These are phyloP conservation scores for Hirtodrosophila confusa DNA, from an alignment of 2,888 invertebrate genomes.

Conservation along the genomic window DNA sequence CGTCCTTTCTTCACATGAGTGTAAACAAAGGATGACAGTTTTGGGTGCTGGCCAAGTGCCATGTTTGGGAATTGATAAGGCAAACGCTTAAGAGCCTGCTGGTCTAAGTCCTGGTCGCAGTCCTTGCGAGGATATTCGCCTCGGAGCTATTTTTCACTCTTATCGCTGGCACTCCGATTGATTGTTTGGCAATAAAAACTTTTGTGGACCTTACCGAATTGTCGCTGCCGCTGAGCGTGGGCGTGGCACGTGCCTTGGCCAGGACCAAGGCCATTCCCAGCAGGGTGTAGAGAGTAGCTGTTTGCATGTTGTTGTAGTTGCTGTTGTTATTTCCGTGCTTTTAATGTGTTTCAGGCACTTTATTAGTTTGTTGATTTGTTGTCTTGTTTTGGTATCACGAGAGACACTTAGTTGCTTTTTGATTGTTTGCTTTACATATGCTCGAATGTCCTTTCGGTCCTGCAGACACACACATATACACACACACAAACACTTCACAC, in stretches of 20 bases:
- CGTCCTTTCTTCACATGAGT: slow-evolving; percentile 11
- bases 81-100: neutral
- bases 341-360: slow-evolving; percentile 11
- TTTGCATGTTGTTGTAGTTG: slow-evolving; percentile 66
- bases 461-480: slow-evolving; percentile 29
- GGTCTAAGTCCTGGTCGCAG: too few species aligned
- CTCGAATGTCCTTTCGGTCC: slow-evolving; percentile 50
- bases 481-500: slow-evolving; percentile 20
- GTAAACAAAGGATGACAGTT: slow-evolving; percentile 26
- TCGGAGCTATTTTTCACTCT: slow-evolving; percentile 33
- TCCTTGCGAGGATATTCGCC: too few species aligned
- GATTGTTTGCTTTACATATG: slow-evolving; percentile 27
- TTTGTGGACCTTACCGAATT: slow-evolving; percentile 76
- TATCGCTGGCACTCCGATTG: slow-evolving; percentile 24
- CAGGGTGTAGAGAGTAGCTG: slow-evolving; percentile 62
- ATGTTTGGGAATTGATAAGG: slow-evolving; percentile 19
- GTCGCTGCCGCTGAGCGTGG: slow-evolving; percentile 78
- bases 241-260: slow-evolving; percentile 70
- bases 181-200: slow-evolving; percentile 10
- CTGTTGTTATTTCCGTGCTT: slow-evolving; percentile 16
- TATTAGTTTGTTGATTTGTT: slow-evolving; percentile 18
- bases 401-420: slow-evolving; percentile 10
- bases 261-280: slow-evolving; percentile 63
- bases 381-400: slow-evolving; percentile 34
- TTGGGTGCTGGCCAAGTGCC: slow-evolving; percentile 2